phyloP scores from a whole-genome alignment of 2,888 invertebrate genomes.

The Pomacea canaliculata region DNA sequence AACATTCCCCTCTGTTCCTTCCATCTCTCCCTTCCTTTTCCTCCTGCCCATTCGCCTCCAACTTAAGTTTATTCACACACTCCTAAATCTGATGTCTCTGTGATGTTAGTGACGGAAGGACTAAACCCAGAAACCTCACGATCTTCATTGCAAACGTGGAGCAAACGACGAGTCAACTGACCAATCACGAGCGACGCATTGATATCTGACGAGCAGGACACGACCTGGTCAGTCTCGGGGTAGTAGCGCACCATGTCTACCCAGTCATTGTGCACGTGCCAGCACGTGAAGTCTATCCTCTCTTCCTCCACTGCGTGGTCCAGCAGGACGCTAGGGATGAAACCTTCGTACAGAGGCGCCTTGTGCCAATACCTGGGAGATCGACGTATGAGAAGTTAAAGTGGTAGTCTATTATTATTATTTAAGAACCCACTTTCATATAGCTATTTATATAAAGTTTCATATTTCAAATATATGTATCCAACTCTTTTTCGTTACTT shows the following conservation, averaged over 20 bases:
- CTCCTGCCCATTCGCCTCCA: too few relatives aligned
- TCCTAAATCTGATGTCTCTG: too few relatives aligned
- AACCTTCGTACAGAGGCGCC: slow-evolving; percentile 64
- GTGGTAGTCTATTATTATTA: too few relatives aligned
- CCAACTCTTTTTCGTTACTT: too few relatives aligned
- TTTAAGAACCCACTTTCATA: too few relatives aligned
- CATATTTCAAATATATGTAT: too few relatives aligned
- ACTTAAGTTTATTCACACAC: too few relatives aligned
- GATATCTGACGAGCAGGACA: slow-evolving; percentile 69
- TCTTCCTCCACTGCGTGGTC: slow-evolving; percentile 56
- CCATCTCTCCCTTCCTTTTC: neutral
- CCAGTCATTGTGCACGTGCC: slow-evolving; percentile 70
- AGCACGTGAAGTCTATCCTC: slow-evolving; percentile 65
- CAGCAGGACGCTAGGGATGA: slow-evolving; percentile 67
- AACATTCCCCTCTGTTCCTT: neutral
- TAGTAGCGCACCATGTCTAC: slow-evolving; percentile 62
- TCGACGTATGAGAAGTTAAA: too few relatives aligned
- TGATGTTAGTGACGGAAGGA: neutral
- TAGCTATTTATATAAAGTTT: too few relatives aligned
- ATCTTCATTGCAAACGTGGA: too few relatives aligned
- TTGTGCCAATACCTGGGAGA: slow-evolving; percentile 66
- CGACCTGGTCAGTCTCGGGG: slow-evolving; percentile 66
- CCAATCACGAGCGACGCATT: slow-evolving; percentile 69
- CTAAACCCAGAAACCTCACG: neutral
- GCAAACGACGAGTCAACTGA: slow-evolving; percentile 35